phyloP scores from a whole-genome alignment of 2,113 vertebrate genomes.

The Trematomus loennbergii region DNA sequence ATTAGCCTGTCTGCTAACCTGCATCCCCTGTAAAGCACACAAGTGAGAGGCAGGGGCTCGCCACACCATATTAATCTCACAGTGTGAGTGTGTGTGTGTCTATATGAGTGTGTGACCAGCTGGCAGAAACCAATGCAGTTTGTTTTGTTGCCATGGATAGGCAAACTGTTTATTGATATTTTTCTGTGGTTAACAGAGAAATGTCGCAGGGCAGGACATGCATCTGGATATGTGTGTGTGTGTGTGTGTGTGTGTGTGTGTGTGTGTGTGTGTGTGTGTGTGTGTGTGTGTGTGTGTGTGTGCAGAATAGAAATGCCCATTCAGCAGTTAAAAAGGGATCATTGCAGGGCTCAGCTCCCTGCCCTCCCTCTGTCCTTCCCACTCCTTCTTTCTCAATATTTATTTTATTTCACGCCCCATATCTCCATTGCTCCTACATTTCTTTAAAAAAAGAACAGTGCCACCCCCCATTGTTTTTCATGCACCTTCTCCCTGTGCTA shows the following conservation, averaged over 20 bases:
- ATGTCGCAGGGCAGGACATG: slow-evolving; percentile 63
- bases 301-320: slow-evolving; percentile 53
- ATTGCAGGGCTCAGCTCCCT: slow-evolving; percentile 53
- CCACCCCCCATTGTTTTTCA: slow-evolving; percentile 33
- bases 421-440: slow-evolving; percentile 31
- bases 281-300: slow-evolving; percentile 36
- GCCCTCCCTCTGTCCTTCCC: slow-evolving; percentile 32
- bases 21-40: slow-evolving; percentile 48
- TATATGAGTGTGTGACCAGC: slow-evolving; percentile 46
- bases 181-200: slow-evolving; percentile 75
- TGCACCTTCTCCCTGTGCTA: slow-evolving; percentile 33
- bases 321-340: slow-evolving; percentile 76
- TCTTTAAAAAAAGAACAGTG: not conserved
- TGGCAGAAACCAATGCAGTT: slow-evolving; percentile 68
- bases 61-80: slow-evolving; percentile 65
- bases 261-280: slow-evolving; percentile 32
- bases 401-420: slow-evolving; percentile 58
- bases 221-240: slow-evolving; percentile 16
- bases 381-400: slow-evolving; percentile 38
- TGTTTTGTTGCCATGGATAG: slow-evolving; percentile 72
- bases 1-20: slow-evolving; percentile 76
- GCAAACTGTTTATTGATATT: slow-evolving; percentile 84
- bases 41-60: slow-evolving; percentile 50
- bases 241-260: slow-evolving; percentile 37
- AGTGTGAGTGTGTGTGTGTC: slow-evolving; percentile 41